Conservation (phyloP, 2,113 vertebrate species). For the Tiliqua scincoides region DNA sequence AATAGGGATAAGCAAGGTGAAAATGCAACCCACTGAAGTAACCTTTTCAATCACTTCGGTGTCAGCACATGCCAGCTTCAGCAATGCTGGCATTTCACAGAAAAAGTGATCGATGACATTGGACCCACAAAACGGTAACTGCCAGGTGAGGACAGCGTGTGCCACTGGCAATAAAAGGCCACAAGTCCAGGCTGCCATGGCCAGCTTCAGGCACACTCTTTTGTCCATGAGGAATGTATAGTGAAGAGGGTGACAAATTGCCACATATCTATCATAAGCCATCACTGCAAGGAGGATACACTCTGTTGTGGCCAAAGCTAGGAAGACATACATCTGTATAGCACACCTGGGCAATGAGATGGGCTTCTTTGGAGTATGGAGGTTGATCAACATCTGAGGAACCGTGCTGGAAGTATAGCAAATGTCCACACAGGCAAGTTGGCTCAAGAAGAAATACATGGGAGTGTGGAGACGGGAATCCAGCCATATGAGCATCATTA, state of each 20-base stretch:
- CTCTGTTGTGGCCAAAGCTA: conserved; percentile 42
- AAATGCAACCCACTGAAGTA: conserved; percentile 35
- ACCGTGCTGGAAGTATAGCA: conserved; percentile 47
- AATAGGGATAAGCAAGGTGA: conserved; percentile 44
- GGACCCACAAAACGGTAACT: conserved; percentile 42
- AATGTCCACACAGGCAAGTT: conserved; percentile 35
- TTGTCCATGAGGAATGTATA: conserved; percentile 51
- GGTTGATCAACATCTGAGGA: conserved; percentile 56
- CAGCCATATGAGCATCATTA: conserved; percentile 23
- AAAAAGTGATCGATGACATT: conserved; percentile 49
- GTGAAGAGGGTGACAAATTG: conserved; percentile 51
- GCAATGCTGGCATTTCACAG: conserved; percentile 52
- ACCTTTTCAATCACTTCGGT: conserved; percentile 39
- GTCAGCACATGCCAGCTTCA: conserved; percentile 53
- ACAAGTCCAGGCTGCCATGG: conserved; percentile 40
- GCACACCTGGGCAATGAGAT: conserved; percentile 48
- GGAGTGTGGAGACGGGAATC: conserved; percentile 39
- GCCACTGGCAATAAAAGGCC: conserved; percentile 28
- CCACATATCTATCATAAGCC: conserved; percentile 44
- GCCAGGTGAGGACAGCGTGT: conserved; percentile 27
- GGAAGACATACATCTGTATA: conserved; percentile 39
- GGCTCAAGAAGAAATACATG: conserved; percentile 58
- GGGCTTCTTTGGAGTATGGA: conserved; percentile 14
- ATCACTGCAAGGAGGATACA: conserved; percentile 58
- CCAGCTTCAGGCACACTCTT: conserved; percentile 28